Evolutionary conservation across 2,797 vertebrate species (phyloP).

Genomic region (Anabas testudineus): DNA sequence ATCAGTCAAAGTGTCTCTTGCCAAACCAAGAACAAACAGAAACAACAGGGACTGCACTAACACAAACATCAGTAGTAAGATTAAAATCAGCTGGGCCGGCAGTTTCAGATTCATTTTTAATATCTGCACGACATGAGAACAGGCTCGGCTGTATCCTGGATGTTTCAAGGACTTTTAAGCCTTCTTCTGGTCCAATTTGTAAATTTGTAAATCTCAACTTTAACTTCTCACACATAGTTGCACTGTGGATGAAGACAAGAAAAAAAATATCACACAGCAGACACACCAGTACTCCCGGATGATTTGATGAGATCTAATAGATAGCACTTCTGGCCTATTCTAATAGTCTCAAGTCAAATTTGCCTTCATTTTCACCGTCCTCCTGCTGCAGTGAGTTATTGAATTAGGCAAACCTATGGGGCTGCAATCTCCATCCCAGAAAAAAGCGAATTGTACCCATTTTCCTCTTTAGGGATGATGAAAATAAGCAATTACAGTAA

Average conservation of each 20-base stretch:
- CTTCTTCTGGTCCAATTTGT: background rate
- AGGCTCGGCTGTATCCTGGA: background rate
- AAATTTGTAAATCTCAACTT: too few relatives aligned
- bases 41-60: background rate
- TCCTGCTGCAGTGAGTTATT: slow-evolving; percentile 47
- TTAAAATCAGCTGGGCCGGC: slow-evolving; percentile 2
- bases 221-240: too few relatives aligned
- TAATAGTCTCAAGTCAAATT: slow-evolving; percentile 61
- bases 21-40: slow-evolving; percentile 21
- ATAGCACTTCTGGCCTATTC: slow-evolving; percentile 40
- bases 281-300: slow-evolving; percentile 19
- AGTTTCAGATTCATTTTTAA: slow-evolving; percentile 11
- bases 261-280: slow-evolving; percentile 5
- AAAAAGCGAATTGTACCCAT: slow-evolving; percentile 48
- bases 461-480: slow-evolving; percentile 44
- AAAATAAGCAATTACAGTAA: slow-evolving; percentile 65
- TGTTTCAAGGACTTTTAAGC: background rate
- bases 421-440: slow-evolving; percentile 37
- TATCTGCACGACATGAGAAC: background rate
- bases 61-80: slow-evolving; percentile 8
- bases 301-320: slow-evolving; percentile 51
- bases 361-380: slow-evolving; percentile 51
- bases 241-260: slow-evolving; percentile 1
- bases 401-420: slow-evolving; percentile 55
- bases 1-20: slow-evolving; percentile 6